These are phyloP conservation scores for Acanthaster planci DNA, from an alignment of 35 echinoderm and acorn worm genomes.

Conservation along the genomic window DNA sequence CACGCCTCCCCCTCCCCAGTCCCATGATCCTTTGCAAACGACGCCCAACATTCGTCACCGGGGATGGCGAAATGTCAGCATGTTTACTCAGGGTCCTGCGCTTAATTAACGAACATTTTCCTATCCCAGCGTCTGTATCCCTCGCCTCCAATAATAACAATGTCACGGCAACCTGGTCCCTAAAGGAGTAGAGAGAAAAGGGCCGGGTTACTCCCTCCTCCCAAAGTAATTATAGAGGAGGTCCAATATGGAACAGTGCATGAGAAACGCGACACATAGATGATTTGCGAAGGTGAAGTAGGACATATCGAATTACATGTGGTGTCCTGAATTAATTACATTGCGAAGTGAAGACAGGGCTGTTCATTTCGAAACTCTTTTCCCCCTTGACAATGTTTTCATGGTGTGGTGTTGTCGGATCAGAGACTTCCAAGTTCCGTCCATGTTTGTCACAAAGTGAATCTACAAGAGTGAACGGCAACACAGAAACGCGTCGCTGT, in stretches of 20 bases:
- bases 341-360: background rate
- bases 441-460: too few species aligned
- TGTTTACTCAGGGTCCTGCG: background rate
- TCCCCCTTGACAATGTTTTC: background rate
- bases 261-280: conserved; percentile 1
- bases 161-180: conserved; percentile 9
- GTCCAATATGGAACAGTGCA: background rate
- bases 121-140: background rate
- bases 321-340: conserved; percentile 21
- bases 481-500: too few species aligned
- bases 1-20: too few species aligned
- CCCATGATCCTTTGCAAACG: too few species aligned
- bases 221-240: background rate
- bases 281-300: conserved; percentile 1
- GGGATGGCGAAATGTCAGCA: background rate
- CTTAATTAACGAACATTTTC: background rate
- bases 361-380: background rate
- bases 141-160: conserved; percentile 16
- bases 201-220: background rate
- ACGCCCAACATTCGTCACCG: too few species aligned
- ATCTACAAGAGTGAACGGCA: too few species aligned
- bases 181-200: background rate
- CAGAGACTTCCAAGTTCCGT: too few species aligned
- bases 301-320: conserved; percentile 16
- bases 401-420: too few species aligned